Base-by-base conservation (phyloP, 1,140 invertebrate genomes). In the Drosophila repletoides region DNA sequence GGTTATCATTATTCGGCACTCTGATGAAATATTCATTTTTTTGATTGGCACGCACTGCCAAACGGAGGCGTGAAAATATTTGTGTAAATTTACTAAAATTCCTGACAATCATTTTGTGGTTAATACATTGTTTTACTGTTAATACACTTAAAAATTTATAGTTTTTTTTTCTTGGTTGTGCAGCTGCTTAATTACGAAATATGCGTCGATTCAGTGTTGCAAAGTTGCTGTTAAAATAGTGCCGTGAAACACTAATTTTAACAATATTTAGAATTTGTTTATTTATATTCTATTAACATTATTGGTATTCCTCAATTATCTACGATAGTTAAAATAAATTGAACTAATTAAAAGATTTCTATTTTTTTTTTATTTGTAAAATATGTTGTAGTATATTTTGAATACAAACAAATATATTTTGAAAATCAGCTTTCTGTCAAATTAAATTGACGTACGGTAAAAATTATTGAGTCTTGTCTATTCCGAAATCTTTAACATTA, bases 111-210 rank as follows among this genome's bases (percentile, higher is more conserved):
- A 84, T 83, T 70, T 73, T 84, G 40, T 14, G 4, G 0, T 56
- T 58, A 72, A 66, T 43, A 22, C 74, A 83, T 83, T 59, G n/a
- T n/a, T 43, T 70, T 56, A 4, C 19, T 33, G 59, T 34, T 22
- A 15, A 29, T 24, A 24, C 58, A 66, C 33, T 40, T 38, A 26
- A 26, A 56, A 29, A 46, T 38, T 64, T 41, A 40, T 22, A 4
- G 6, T 5, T 10, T 41, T 22, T 21, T 38, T 31, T 45, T 58
- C 21, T 41, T 34, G 3, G 36, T 34, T 5, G 41, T 36, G 19
- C n/a, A n/a, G n/a, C 6, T 40, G 41, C 14, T 31, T 26, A 61
- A 65, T 77, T 77, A 80, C 79, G 76, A 80, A 81, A 80, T 81
- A 33, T 31, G 17, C 26, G 15, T 28, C 24, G 72, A 80, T 60